Conservation (phyloP, 2,113 vertebrate genomes). For the Xiphias gladius region DNA sequence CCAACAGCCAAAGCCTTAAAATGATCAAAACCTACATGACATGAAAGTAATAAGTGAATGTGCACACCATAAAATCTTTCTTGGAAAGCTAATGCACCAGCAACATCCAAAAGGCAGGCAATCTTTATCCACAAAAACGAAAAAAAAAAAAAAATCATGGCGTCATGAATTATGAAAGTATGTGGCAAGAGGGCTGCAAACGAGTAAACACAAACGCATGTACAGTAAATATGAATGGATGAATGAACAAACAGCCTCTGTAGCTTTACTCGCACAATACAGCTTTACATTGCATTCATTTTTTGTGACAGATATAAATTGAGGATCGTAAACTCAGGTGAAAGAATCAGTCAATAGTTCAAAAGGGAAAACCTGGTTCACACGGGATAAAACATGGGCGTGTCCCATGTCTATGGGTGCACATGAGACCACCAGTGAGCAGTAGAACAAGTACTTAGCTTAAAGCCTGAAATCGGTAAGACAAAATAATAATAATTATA, state of each 20-base stretch:
- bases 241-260: background rate
- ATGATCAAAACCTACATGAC: background rate
- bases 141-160: background rate
- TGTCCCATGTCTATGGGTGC: slow-evolving; percentile 11
- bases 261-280: background rate
- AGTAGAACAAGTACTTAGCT: background rate
- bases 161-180: slow-evolving; percentile 53
- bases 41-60: background rate
- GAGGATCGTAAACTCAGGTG: background rate
- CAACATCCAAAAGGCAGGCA: background rate
- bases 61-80: background rate
- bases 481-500: background rate
- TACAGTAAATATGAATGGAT: background rate
- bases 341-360: background rate
- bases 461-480: background rate
- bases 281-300: background rate
- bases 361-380: background rate
- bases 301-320: background rate
- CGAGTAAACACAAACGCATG: background rate
- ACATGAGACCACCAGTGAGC: slow-evolving; percentile 14
- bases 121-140: too few relatives aligned
- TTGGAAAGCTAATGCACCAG: background rate
- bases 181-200: background rate
- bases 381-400: slow-evolving; percentile 38
- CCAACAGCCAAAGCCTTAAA: background rate